phyloP scores from a whole-genome alignment of 2,797 vertebrate genomes.

The Graptemys geographica region DNA sequence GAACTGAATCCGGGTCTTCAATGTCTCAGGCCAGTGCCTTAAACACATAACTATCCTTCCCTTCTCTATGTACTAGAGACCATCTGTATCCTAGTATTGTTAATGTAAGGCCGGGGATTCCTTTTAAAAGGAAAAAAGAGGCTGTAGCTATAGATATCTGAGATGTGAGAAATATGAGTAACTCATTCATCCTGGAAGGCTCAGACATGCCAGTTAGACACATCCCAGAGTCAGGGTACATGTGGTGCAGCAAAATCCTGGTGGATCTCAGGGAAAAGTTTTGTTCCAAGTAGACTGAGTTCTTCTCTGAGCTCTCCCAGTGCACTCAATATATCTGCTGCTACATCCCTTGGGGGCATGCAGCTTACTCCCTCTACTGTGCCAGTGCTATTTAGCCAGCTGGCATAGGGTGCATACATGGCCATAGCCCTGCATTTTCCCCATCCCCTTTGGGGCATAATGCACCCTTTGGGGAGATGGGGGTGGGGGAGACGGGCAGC shows the following conservation, averaged over 20 bases:
- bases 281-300: neutral
- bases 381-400: neutral
- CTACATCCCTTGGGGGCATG: neutral
- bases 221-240: neutral
- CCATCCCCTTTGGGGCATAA: neutral
- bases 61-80: neutral
- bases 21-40: fast-evolving
- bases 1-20: neutral
- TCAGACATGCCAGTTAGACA: neutral
- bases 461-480: fast-evolving
- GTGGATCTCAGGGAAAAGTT: neutral
- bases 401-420: fast-evolving
- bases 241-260: neutral
- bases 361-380: neutral
- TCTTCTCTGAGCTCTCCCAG: neutral
- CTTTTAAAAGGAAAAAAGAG: neutral
- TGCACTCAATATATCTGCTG: neutral
- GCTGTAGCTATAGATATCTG: neutral
- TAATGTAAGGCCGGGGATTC: neutral
- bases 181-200: neutral
- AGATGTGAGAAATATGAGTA: neutral
- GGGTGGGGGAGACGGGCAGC: neutral
- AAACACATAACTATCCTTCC: neutral
- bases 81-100: neutral
- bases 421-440: neutral